These are phyloP conservation scores for Dryobates pubescens DNA, from an alignment of 2,797 vertebrate species.

Conservation along the genomic window DNA sequence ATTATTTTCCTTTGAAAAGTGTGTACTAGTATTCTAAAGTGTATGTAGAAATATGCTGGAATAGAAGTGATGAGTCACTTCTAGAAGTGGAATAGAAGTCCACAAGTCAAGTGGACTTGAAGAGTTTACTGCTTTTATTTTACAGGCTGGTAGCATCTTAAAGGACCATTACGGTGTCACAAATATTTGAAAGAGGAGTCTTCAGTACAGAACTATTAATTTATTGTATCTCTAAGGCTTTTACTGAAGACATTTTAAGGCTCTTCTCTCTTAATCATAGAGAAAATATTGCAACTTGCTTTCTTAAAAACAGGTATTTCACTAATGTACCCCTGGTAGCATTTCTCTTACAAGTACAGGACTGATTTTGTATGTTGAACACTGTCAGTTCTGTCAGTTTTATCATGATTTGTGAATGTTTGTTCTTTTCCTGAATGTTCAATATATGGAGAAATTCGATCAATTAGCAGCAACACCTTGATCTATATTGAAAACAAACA, in stretches of 20 bases:
- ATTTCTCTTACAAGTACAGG: background rate
- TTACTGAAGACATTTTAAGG: background rate
- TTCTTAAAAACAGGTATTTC: background rate
- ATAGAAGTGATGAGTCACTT: background rate
- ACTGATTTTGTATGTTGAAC: background rate
- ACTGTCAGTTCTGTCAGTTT: background rate
- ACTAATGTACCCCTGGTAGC: background rate
- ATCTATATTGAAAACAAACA: background rate
- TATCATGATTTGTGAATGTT: background rate
- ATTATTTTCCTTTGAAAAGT: background rate
- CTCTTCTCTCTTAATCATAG: background rate
- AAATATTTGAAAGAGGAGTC: background rate
- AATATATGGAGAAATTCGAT: background rate
- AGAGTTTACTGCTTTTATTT: background rate
- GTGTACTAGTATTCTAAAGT: background rate
- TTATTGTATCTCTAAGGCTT: background rate
- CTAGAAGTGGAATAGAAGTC: background rate
- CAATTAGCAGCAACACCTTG: background rate
- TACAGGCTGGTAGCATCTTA: background rate
- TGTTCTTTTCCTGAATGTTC: background rate
- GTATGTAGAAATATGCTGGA: background rate
- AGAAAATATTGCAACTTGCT: background rate
- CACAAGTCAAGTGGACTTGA: rapidly evolving
- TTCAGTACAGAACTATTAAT: background rate
- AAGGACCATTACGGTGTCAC: background rate